Percentiles rank a stretch among this genome's conserved stretches.
phyloP scores from a whole-genome alignment of 2,113 vertebrate species.

The Mustela nigripes region DNA sequence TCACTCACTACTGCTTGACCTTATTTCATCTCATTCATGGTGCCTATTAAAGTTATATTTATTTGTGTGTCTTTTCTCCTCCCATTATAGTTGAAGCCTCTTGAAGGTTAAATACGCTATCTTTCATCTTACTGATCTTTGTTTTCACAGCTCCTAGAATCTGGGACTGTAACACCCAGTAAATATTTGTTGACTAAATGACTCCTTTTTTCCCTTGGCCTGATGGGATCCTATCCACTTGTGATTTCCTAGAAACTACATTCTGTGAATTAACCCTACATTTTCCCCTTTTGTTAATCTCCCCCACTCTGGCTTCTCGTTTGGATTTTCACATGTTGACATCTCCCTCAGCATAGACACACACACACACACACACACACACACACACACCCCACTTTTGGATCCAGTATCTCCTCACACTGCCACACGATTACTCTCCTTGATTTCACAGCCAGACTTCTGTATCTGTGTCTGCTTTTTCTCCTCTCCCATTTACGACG shows the following conservation, averaged over 20 bases:
- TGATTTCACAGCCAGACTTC: neutral
- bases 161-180: neutral
- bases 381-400: neutral
- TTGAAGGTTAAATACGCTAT: neutral
- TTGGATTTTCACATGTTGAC: neutral
- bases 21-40: conserved; percentile 15
- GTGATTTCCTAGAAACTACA: neutral
- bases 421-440: neutral
- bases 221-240: neutral
- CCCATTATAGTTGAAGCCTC: neutral
- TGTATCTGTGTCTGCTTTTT: neutral
- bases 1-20: neutral
- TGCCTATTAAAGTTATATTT: neutral
- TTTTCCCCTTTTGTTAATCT: neutral
- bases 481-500: neutral
- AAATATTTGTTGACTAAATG: neutral
- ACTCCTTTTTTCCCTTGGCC: neutral
- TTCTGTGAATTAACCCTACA: neutral
- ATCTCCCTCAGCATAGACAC: neutral
- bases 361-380: neutral
- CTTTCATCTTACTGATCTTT: neutral
- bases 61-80: neutral
- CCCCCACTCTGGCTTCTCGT: neutral
- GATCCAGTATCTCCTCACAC: neutral
- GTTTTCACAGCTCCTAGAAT: neutral